These are phyloP conservation scores for Carassius carassius DNA, from an alignment of 2,113 vertebrate genomes.

Conservation along the genomic window DNA sequence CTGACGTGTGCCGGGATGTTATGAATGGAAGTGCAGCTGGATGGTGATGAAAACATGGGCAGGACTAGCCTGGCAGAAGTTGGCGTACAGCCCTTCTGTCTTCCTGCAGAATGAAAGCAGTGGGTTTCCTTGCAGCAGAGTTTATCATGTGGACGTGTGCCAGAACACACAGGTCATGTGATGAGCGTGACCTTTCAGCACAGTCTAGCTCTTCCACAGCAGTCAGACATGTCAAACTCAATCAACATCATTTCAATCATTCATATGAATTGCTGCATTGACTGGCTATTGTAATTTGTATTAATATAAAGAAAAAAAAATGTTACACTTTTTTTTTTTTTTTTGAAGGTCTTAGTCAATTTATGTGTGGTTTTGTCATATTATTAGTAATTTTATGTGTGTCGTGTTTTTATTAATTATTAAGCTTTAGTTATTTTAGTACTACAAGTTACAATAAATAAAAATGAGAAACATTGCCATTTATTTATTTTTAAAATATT, in stretches of 20 bases:
- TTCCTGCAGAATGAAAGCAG: slow-evolving; percentile 23
- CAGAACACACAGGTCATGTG: not conserved
- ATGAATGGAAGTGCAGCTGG: slow-evolving; percentile 14
- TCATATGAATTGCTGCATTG: not conserved
- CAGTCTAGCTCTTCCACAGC: not conserved
- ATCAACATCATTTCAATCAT: not conserved
- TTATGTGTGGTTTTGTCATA: no score
- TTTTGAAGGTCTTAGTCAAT: no score
- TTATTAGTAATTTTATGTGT: no score
- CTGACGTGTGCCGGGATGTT: not conserved
- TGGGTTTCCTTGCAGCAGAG: not conserved
- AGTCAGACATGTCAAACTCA: slow-evolving; percentile 26
- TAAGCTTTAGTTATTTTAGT: not conserved
- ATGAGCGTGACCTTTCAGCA: not conserved
- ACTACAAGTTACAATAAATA: not conserved
- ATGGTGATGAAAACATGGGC: slow-evolving; percentile 22
- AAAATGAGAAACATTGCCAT: no score
- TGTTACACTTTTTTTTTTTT: no score
- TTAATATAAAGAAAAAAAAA: no score
- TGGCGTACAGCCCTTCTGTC: not conserved
- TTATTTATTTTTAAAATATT: no score
- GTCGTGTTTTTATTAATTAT: no score
- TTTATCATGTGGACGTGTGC: slow-evolving; percentile 5
- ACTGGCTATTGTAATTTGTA: not conserved
- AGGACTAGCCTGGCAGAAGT: not conserved